A percentile compares a stretch with the other conserved stretches of the same genome.
phyloP scores from a whole-genome alignment of 2,888 invertebrate genomes.

The Oligia strigilis region DNA sequence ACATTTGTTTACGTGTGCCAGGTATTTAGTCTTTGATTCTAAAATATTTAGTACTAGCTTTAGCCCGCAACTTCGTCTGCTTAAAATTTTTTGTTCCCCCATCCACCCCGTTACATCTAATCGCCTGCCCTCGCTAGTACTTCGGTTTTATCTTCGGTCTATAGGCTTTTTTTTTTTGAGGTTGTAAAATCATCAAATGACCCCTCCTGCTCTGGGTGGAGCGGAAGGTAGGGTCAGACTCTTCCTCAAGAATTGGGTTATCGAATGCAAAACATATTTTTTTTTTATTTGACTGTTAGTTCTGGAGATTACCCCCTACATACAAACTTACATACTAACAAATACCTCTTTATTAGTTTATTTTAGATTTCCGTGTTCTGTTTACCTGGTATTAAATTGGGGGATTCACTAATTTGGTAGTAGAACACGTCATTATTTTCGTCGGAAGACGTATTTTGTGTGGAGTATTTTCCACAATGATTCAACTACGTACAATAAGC shows the following conservation, averaged over 20 bases:
- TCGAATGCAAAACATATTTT: not conserved
- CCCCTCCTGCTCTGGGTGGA: no score
- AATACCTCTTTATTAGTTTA: not conserved
- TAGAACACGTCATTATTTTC: conserved; percentile 48
- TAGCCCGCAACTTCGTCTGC: no score
- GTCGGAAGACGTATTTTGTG: conserved; percentile 32
- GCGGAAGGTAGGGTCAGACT: no score
- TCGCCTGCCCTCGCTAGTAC: not conserved
- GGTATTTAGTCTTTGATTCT: conserved; percentile 32
- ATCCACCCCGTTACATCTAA: not conserved
- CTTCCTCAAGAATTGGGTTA: not conserved
- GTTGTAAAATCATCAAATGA: no score
- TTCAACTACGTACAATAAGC: conserved; percentile 41
- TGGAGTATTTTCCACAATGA: conserved; percentile 48
- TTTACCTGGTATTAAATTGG: conserved; percentile 17
- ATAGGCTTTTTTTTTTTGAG: no score
- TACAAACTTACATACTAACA: not conserved
- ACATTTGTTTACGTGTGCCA: conserved; percentile 63
- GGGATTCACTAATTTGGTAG: conserved; percentile 38
- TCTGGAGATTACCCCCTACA: not conserved
- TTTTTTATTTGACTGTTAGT: not conserved
- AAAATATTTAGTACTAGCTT: not conserved
- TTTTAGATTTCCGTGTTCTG: conserved; percentile 12
- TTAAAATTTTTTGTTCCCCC: not conserved
- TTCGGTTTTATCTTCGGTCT: not conserved